Base-by-base conservation (phyloP, 2,888 invertebrate genomes). In the Nezara viridula region DNA sequence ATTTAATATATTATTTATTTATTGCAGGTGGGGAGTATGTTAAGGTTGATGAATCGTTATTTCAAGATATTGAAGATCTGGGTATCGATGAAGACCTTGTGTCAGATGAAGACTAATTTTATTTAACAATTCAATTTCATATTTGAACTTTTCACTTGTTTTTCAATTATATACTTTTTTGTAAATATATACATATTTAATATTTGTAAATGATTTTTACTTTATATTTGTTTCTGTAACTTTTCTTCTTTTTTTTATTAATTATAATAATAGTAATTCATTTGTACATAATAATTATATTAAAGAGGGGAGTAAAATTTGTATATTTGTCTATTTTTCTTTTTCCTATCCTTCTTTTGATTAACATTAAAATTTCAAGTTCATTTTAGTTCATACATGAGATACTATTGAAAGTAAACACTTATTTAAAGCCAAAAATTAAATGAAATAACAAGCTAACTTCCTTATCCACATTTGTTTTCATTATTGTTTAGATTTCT, bases 41-140 rank as follows among this genome's bases (percentile, higher is more conserved):
- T 60, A 98, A 98, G 93, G 98, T 98, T 81, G 98, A 98, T 93
- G 98, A 98, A 93, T 96, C 97, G 37, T 93, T 98, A 32, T 98
- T 98, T 93, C 98, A 98, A 95, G 96, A 97, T 92, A 93, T 98
- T 91, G 97, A 97, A 91, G 93, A 93, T 90, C 91, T 93, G 44
- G 97, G 97, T 40, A 90, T 91, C 9, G 91, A 90, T 85, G 91
- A 91, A 32, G 90, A 89, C 47, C 73, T 90, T 19, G 50, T 85
- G 81, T 90, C 90, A 19, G 90, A 90, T 73, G 89, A 90, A 85
- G 89, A 90, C 81, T 90, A 86, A 88, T 86, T 55, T 27, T 27
- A 60, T 40, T 86, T 85, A 86, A 44, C 9, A n/a, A 27, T 66
- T 60, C 4, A 89, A 66, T 88, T 85, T 52, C 85, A 81, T 52